Percentiles rank a stretch among this genome's conserved stretches.
These are phyloP conservation scores for Oryzias dopingdopingensis DNA, from an alignment of 2,797 vertebrate species.

Conservation along the genomic window DNA sequence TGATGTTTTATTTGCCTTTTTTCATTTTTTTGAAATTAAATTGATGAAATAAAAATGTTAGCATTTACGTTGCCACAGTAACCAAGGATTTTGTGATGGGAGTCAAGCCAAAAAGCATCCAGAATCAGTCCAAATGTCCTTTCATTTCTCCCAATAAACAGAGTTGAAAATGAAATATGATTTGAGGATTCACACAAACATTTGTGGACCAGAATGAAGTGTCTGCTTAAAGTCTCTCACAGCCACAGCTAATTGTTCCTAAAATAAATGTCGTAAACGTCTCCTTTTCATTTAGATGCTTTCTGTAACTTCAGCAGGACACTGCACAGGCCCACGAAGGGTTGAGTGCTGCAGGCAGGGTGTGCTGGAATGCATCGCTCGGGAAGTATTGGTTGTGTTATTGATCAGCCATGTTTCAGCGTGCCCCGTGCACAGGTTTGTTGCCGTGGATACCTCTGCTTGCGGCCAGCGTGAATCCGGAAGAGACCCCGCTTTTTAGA, in stretches of 20 bases:
- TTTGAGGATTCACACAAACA: slow-evolving; percentile 50
- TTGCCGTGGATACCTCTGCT: slow-evolving; percentile 90
- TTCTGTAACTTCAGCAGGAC: slow-evolving; percentile 1
- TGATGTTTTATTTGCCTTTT: not conserved
- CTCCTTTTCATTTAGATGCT: not conserved
- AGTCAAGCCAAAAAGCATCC: slow-evolving; percentile 39
- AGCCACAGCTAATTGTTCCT: not conserved
- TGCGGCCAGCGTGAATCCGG: slow-evolving; percentile 94
- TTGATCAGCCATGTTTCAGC: slow-evolving; percentile 38
- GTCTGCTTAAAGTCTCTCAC: slow-evolving; percentile 9
- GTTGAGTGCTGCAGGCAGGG: slow-evolving; percentile 56
- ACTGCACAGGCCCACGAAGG: slow-evolving; percentile 55
- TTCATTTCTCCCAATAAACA: slow-evolving; percentile 11
- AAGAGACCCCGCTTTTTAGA: slow-evolving; percentile 98
- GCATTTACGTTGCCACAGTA: slow-evolving; percentile 2
- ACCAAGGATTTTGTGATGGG: slow-evolving; percentile 34
- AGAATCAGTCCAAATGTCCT: slow-evolving; percentile 16
- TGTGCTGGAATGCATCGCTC: slow-evolving; percentile 31
- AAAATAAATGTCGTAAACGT: not conserved
- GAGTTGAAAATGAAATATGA: slow-evolving; percentile 25
- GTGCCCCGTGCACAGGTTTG: slow-evolving; percentile 77
- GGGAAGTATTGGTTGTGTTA: slow-evolving; percentile 31
- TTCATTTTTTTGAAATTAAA: slow-evolving; percentile 10
- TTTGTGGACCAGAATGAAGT: slow-evolving; percentile 64
- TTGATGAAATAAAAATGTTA: slow-evolving; percentile 19